Evolutionary conservation across 2,888 invertebrate species (phyloP), one percentile per base, ranked within the genome.

Genomic region (Syrista parreyssii): DNA sequence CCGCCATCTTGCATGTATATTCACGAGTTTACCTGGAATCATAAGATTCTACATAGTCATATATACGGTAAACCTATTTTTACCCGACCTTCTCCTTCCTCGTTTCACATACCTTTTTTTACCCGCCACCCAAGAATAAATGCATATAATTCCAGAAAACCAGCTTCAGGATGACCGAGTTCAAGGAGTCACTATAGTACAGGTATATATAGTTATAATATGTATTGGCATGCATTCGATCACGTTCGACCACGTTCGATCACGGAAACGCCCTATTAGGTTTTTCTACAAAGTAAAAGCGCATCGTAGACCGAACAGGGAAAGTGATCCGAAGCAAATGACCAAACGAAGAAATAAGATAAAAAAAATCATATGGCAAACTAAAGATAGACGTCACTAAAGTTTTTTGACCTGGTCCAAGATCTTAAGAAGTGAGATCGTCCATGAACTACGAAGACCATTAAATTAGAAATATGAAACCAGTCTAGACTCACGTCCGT

Each of bases 381-480:
- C 55, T 9, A 55, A 2, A 55, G 55, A 23, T 23, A 55, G 23
- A 55, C 55, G 23, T n/a, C 30, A 15, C 35, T 4, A 31, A 35
- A 74, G 77, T 34, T 36, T 72, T 72, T 74, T 76, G 34, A 68
- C 15, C 31, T 40, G 73, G 73, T 23, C 55, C 55, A 55, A 55
- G 23, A 55, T 34, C n/a, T 15, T 68, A 32, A 76, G 68, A 75
- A 69, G 74, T 34, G 73, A 69, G 76, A 80, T 79, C 77, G 80
- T 79, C 80, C 71, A 15, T 71, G 71, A 71, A 71, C 32, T 33
- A 68, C 79, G 78, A 80, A 79, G 82, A 79, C 76, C 82, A 78
- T 79, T 79, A 78, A 79, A 82, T 81, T 79, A 78, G 79, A 81
- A 78, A 77, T 78, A 79, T 32, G 76, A 81, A 82, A 82, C 82